Percentiles rank a stretch among this genome's conserved stretches.
Conservation (phyloP, 2,113 vertebrate genomes). For the Atractosteus spatula region DNA sequence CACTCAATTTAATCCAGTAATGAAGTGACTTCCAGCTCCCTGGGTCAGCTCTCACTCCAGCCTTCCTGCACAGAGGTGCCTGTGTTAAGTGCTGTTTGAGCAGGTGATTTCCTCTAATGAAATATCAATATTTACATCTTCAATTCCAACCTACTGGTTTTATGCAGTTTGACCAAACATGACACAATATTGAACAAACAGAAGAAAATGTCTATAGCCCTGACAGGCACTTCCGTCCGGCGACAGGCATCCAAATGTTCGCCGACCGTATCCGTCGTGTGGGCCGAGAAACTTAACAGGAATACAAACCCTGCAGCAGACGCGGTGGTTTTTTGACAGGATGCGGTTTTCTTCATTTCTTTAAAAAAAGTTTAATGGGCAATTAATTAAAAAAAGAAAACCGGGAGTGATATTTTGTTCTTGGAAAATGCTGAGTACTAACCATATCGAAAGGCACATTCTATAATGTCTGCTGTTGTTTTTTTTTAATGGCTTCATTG, state of each 20-base stretch:
- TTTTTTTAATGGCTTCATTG: too few species aligned
- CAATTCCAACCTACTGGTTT: constrained; percentile 67
- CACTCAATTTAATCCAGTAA: constrained; percentile 79
- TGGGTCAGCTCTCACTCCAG: constrained; percentile 62
- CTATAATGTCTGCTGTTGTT: too few species aligned
- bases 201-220: constrained; percentile 44
- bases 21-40: constrained; percentile 73
- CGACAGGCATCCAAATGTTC: constrained; percentile 6
- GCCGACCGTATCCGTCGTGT: background rate
- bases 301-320: too few species aligned
- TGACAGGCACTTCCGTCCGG: constrained; percentile 36
- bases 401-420: too few species aligned
- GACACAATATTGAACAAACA: constrained; percentile 70
- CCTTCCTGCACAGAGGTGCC: constrained; percentile 56
- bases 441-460: too few species aligned
- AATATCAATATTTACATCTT: constrained; percentile 80
- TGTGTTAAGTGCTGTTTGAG: constrained; percentile 65
- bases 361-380: too few species aligned
- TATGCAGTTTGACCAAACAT: constrained; percentile 67
- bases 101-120: constrained; percentile 72
- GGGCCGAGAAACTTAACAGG: too few species aligned
- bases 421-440: too few species aligned
- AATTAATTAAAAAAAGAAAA: too few species aligned
- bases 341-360: too few species aligned
- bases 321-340: too few species aligned